Evolutionary conservation across 64 coral and sea anemone species (phyloP).

Genomic region (Montipora capricornis): DNA sequence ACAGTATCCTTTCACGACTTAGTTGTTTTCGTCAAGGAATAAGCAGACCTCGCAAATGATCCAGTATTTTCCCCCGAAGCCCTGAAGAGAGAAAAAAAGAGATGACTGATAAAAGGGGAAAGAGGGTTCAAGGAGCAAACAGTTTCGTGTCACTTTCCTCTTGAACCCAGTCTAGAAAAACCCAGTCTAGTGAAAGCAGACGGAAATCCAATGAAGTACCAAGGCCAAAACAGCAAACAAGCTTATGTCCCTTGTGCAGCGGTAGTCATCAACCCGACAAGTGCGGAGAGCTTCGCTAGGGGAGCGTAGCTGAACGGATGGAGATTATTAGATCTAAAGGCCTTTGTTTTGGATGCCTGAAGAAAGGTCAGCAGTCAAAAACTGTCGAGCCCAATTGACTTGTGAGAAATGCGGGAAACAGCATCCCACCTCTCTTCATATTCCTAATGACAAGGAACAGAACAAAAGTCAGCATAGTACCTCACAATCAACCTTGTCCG

Average conservation of each 20-base stretch:
- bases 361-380: background rate
- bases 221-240: background rate
- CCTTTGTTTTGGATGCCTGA: too few relatives aligned
- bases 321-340: too few relatives aligned
- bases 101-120: background rate
- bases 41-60: slow-evolving; percentile 77
- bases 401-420: slow-evolving; percentile 49
- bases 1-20: slow-evolving; percentile 47
- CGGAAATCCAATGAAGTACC: background rate
- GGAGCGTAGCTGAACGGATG: too few relatives aligned
- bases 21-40: slow-evolving; percentile 48
- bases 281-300: too few relatives aligned
- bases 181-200: slow-evolving; percentile 9
- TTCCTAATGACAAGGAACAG: background rate
- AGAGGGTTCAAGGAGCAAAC: slow-evolving; percentile 9
- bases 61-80: slow-evolving; percentile 71
- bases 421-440: slow-evolving; percentile 60
- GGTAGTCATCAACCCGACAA: background rate
- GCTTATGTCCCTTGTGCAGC: background rate
- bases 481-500: background rate
- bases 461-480: background rate
- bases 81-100: slow-evolving; percentile 5
- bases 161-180: background rate
- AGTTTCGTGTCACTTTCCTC: background rate
- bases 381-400: background rate